phyloP scores from a whole-genome alignment of 2,797 vertebrate species.

The Hybognathus amarus region DNA sequence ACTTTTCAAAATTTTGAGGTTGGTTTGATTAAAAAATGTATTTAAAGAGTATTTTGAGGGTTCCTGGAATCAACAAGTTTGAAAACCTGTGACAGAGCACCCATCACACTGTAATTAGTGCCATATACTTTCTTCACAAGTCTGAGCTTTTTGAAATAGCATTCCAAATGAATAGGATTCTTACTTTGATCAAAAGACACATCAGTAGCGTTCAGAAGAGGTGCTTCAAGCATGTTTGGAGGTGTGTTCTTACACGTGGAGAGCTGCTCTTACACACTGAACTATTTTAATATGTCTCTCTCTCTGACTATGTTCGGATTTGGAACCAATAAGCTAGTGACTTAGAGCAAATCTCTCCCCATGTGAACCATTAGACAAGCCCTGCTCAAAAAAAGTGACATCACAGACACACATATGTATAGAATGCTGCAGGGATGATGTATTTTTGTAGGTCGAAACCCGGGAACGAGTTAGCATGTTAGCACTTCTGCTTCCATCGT shows the following conservation, averaged over 20 bases:
- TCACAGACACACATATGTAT: background rate
- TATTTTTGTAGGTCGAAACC: no score
- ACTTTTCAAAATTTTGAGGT: background rate
- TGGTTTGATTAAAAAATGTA: background rate
- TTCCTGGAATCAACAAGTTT: background rate
- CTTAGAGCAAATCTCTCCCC: background rate
- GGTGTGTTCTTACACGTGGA: conserved; percentile 10
- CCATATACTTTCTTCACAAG: background rate
- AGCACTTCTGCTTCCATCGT: no score
- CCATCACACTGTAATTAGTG: background rate
- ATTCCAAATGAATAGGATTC: background rate
- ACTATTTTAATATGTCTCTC: background rate
- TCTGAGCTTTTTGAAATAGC: background rate
- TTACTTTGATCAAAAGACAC: conserved; percentile 4
- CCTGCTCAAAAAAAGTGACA: background rate
- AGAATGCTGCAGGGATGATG: background rate
- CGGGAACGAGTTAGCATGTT: background rate
- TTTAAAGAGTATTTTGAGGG: background rate
- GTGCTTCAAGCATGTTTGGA: conserved; percentile 14
- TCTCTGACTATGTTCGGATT: conserved; percentile 10
- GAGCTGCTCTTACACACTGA: background rate
- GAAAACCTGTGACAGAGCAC: background rate
- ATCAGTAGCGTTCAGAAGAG: conserved; percentile 18
- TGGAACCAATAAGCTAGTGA: conserved; percentile 7
- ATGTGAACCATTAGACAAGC: conserved; percentile 8